Evolutionary conservation across 2,113 vertebrate genomes (phyloP).

Genomic region (Odocoileus virginianus): DNA sequence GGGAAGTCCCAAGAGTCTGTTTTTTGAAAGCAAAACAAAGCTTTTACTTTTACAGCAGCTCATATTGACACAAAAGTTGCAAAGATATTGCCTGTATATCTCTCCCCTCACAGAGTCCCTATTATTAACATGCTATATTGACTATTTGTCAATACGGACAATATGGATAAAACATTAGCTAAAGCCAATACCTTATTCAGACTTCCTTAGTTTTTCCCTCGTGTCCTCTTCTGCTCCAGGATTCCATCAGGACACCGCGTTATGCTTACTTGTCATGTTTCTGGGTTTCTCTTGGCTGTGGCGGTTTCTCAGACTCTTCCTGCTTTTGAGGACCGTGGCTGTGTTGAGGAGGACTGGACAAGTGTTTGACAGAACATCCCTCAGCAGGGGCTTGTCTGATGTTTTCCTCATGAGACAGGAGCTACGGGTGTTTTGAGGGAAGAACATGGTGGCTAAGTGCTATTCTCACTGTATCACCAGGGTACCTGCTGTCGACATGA

Average conservation of each 20-base stretch:
- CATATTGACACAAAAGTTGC: background rate
- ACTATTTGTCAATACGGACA: background rate
- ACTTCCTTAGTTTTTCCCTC: background rate
- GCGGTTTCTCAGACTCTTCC: background rate
- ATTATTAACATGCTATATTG: background rate
- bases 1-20: background rate
- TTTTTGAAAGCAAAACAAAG: background rate
- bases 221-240: background rate
- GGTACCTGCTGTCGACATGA: background rate
- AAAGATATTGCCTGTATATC: background rate
- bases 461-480: background rate
- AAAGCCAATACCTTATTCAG: background rate
- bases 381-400: background rate
- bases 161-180: background rate
- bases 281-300: background rate
- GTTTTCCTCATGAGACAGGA: background rate
- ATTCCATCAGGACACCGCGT: background rate
- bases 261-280: background rate
- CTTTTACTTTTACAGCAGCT: background rate
- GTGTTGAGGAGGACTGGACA: no score
- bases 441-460: background rate
- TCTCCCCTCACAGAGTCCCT: background rate
- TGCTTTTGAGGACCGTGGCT: background rate
- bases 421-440: background rate
- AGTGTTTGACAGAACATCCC: background rate